Evolutionary conservation across 2,113 vertebrate species (phyloP).

Genomic region (Azemiops feae): DNA sequence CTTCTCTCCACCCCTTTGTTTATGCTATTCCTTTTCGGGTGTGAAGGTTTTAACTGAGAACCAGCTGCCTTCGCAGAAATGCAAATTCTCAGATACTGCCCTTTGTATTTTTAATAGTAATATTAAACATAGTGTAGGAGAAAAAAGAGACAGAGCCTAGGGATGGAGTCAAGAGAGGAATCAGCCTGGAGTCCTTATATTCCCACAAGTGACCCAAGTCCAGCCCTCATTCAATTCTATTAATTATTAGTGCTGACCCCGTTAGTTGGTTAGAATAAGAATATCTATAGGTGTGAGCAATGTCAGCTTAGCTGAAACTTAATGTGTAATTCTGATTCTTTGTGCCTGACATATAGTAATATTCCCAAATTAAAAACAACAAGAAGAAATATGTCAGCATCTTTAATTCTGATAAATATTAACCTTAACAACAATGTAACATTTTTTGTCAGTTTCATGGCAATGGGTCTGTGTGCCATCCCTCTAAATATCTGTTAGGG

Average conservation of each 20-base stretch:
- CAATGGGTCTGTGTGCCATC: not conserved
- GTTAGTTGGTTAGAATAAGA: not conserved
- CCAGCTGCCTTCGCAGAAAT: fast-evolving
- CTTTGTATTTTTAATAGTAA: not conserved
- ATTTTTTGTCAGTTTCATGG: not conserved
- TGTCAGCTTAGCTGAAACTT: not conserved
- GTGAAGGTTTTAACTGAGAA: not conserved
- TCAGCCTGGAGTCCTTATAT: not conserved
- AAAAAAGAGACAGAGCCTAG: not conserved
- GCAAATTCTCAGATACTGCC: not conserved
- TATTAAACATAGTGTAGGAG: not conserved
- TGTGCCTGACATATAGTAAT: not conserved
- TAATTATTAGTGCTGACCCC: not conserved
- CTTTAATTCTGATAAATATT: not conserved
- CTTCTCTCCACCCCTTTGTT: slow-evolving; percentile 39
- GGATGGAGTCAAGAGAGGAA: not conserved
- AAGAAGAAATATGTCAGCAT: not conserved
- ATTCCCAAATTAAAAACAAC: not conserved
- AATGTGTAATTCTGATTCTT: not conserved
- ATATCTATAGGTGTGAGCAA: not conserved
- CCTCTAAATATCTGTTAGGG: not conserved
- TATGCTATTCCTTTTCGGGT: not conserved
- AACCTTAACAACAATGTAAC: not conserved
- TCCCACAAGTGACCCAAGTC: not conserved
- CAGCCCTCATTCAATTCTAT: not conserved